Evolutionary conservation across 2,797 vertebrate genomes (phyloP).

Genomic region (Halcyon chelicuti): DNA sequence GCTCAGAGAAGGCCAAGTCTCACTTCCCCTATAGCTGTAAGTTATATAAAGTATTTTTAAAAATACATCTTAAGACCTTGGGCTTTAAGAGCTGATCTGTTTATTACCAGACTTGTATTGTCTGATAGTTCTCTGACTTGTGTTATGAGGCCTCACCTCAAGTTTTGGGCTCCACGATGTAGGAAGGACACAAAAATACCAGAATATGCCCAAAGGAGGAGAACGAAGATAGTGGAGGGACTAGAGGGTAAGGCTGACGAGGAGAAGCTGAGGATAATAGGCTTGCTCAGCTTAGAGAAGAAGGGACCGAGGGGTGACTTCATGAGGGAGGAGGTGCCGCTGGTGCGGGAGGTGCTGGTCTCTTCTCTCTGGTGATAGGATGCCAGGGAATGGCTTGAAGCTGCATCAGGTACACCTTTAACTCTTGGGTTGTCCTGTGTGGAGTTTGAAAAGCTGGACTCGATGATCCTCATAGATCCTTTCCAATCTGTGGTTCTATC

Average conservation of each 20-base stretch:
- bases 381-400: not conserved
- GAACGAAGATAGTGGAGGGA: not conserved
- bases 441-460: not conserved
- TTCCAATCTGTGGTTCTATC: not conserved
- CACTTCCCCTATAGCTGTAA: not conserved
- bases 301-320: not conserved
- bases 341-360: not conserved
- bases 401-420: not conserved
- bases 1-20: not conserved
- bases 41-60: not conserved
- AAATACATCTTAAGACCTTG: not conserved
- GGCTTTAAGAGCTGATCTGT: not conserved
- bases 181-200: not conserved
- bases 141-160: fast-evolving
- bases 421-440: not conserved
- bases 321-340: not conserved
- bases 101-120: not conserved
- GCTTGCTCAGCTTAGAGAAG: not conserved
- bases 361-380: not conserved
- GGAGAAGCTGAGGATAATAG: not conserved
- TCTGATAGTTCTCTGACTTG: not conserved
- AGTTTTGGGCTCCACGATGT: not conserved
- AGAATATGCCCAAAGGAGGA: not conserved
- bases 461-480: fast-evolving
- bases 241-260: not conserved